These are phyloP conservation scores for Acholoe squamosa DNA, from an alignment of 2,888 invertebrate genomes.

Conservation along the genomic window DNA sequence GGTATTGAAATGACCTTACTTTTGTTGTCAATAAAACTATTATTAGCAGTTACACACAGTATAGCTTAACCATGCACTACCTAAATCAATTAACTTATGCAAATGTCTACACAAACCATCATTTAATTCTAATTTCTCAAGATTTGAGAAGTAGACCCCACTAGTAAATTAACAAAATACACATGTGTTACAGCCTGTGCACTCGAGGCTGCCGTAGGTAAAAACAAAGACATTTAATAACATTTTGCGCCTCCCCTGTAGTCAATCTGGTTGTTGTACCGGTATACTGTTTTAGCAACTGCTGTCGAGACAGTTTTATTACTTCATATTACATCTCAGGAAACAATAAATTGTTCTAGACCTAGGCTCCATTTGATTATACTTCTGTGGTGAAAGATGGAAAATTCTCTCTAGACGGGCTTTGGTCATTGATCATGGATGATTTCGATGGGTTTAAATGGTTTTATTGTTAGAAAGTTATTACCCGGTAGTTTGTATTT, in stretches of 20 bases:
- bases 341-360: conserved; percentile 13
- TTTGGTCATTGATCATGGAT: background rate
- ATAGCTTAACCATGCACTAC: too few species aligned
- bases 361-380: background rate
- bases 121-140: background rate
- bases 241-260: too few species aligned
- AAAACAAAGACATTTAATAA: background rate
- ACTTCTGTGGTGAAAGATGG: background rate
- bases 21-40: too few species aligned
- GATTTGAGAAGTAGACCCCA: background rate
- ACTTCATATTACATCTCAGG: background rate
- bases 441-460: background rate
- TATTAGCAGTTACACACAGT: too few species aligned
- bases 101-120: background rate
- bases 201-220: conserved; percentile 7
- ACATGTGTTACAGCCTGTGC: background rate
- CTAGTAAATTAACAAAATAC: background rate
- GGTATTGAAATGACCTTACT: background rate
- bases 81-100: too few species aligned
- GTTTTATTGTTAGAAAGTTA: too few species aligned
- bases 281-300: too few species aligned
- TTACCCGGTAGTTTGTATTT: too few species aligned
- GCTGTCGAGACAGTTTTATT: background rate
- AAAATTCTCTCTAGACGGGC: background rate
- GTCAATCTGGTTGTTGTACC: background rate